Conservation (phyloP, 2,888 invertebrate genomes). For the Pelosia muscerda region DNA sequence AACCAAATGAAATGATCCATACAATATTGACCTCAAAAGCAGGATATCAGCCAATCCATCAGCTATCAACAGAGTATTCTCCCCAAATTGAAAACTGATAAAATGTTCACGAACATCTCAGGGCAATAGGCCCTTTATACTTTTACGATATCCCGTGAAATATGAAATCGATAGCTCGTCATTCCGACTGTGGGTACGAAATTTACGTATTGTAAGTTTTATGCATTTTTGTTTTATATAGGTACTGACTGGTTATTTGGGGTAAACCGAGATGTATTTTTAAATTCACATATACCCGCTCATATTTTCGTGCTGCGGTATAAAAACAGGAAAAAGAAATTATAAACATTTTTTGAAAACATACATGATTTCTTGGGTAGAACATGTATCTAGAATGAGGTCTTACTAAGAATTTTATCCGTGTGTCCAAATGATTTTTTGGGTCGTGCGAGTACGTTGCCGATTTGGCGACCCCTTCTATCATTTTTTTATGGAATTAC, state of each 20-base stretch:
- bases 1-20: constrained; percentile 5
- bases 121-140: constrained; percentile 23
- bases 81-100: constrained; percentile 41
- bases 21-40: constrained; percentile 12
- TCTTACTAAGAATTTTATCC: too few relatives aligned
- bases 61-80: constrained; percentile 30
- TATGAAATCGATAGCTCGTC: constrained; percentile 26
- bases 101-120: constrained; percentile 30
- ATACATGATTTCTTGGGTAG: too few relatives aligned
- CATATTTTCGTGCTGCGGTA: too few relatives aligned
- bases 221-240: not conserved
- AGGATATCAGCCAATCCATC: constrained; percentile 22
- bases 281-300: too few relatives aligned
- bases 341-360: too few relatives aligned
- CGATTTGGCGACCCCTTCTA: too few relatives aligned
- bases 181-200: constrained; percentile 10
- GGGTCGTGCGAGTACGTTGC: too few relatives aligned
- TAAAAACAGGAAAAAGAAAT: too few relatives aligned
- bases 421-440: too few relatives aligned
- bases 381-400: too few relatives aligned
- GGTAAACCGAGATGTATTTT: too few relatives aligned
- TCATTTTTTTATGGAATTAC: too few relatives aligned
- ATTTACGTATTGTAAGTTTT: not conserved
- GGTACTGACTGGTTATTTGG: not conserved
- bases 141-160: constrained; percentile 20